A percentile compares a stretch with the other conserved stretches of the same genome.
These are phyloP conservation scores for Enteromius argenteus DNA, from an alignment of 2,797 vertebrate species.

Conservation along the genomic window DNA sequence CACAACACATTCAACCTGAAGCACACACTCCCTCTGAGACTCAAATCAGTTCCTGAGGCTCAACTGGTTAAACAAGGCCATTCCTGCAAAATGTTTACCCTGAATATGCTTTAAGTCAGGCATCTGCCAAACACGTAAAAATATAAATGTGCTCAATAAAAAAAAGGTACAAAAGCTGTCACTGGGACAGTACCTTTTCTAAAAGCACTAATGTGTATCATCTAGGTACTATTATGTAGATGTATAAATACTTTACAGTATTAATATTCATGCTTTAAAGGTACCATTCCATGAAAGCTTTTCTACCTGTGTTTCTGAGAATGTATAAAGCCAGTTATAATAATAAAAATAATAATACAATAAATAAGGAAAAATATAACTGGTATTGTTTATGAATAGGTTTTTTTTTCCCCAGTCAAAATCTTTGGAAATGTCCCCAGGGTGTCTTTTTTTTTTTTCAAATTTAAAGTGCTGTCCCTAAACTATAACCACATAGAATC, in stretches of 20 bases:
- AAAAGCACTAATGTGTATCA: not conserved
- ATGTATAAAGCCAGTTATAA: not conserved
- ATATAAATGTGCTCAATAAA: not conserved
- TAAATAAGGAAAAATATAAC: not conserved
- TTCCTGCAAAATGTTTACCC: not conserved
- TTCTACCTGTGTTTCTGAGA: not conserved
- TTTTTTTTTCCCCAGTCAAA: not conserved
- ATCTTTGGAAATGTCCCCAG: not conserved
- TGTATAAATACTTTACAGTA: not conserved
- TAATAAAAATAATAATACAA: not conserved
- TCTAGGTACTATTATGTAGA: not conserved
- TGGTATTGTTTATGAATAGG: not conserved
- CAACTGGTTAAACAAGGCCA: not conserved
- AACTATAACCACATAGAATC: not conserved
- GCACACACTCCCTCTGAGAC: slow-evolving; percentile 49
- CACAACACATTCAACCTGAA: slow-evolving; percentile 33
- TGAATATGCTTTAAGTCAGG: not conserved
- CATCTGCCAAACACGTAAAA: not conserved
- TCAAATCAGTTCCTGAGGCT: not conserved
- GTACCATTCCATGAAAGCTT: not conserved
- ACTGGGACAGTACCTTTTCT: not conserved
- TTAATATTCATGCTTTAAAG: not conserved
- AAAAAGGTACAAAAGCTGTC: not conserved
- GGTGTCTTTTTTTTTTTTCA: not conserved
- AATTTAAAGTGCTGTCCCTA: not conserved